Evolutionary conservation across 1,140 invertebrate genomes (phyloP), one percentile per base, ranked within the genome.

Genomic region (Drosophila subpulchrella): DNA sequence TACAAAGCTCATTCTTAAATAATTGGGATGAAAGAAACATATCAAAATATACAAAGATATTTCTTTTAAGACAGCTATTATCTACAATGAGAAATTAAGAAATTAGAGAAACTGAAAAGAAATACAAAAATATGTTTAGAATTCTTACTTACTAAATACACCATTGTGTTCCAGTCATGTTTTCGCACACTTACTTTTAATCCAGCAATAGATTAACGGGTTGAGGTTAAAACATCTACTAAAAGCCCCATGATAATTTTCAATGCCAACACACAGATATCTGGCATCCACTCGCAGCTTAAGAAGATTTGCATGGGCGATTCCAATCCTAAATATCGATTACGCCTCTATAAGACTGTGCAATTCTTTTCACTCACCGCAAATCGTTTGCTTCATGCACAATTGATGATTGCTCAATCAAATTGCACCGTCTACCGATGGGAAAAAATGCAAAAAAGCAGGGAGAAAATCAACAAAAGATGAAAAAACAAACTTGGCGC

Each of bases 371-470:
- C 20, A 34, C 38, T 36, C 32, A 11, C 46, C 24, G 15, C 66
- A 54, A 67, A 34, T 68, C 32, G 13, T 7, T 57, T 55, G n/a
- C 54, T 86, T 82, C 51, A 70, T 66, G 79, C 75, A 50, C 79
- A 74, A 83, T 88, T 73, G 84, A 77, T 83, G 79, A 86, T 88
- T 79, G 67, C 75, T 76, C 79, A 86, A 86, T 79, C 79, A 62
- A 39, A 75, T 47, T 39, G 82, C 55, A 46, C 47, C 58, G 51
- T 58, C 62, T 32, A 11, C 36, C 24, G 36, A 12, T 36, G 42
- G 38, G 57, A 20, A 15, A 15, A 36, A 36, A 48, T 8, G 24
- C 15, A n/a, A n/a, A 17, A 27, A 32, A 48, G 24, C 12, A 24
- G 30, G 55, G 53, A 60, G 41, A 15, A 27, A 47, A 46, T 13